These are phyloP conservation scores for Bubo blakistoni DNA, from an alignment of 2,113 vertebrate species.

Conservation along the genomic window DNA sequence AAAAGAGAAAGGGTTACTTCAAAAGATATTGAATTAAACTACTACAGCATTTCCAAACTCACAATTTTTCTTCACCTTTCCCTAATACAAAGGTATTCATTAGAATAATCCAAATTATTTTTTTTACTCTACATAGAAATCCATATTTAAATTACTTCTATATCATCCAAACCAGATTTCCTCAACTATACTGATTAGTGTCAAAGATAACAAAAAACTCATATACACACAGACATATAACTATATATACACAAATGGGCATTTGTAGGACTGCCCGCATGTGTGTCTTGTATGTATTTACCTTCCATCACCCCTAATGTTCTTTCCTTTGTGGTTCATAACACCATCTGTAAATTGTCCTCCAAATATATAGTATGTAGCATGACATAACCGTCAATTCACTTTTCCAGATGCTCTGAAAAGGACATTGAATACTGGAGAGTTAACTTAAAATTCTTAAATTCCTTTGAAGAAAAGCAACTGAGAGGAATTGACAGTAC, in stretches of 20 bases:
- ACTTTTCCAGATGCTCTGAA: not conserved
- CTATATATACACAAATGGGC: not conserved
- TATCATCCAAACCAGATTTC: not conserved
- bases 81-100: not conserved
- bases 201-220: not conserved
- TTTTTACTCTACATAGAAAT: not conserved
- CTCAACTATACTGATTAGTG: not conserved
- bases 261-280: not conserved
- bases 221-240: not conserved
- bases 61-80: not conserved
- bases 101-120: not conserved
- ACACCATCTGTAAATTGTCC: not conserved
- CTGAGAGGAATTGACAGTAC: not conserved
- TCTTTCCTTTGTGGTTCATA: not conserved
- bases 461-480: not conserved
- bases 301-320: not conserved
- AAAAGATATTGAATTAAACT: not conserved
- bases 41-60: not conserved
- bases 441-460: not conserved
- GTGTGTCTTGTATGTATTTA: not conserved
- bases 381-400: not conserved
- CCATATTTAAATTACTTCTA: not conserved
- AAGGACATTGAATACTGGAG: not conserved
- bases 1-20: not conserved
- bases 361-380: not conserved